phyloP scores from a whole-genome alignment of 2,888 invertebrate species.

The Sesia bembeciformis region DNA sequence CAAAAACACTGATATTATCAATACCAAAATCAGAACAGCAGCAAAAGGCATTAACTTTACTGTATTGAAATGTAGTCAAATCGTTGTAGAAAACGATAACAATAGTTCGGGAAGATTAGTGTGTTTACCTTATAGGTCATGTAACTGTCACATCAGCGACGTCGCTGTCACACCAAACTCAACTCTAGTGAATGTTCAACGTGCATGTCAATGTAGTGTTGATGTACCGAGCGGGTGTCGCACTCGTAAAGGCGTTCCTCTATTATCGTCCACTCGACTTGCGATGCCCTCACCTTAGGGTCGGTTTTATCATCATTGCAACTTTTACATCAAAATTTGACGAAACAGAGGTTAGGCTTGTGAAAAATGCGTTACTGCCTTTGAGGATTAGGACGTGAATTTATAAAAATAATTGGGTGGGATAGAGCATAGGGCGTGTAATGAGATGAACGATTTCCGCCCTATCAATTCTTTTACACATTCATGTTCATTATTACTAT shows the following conservation, averaged over 20 bases:
- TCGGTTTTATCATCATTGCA: constrained; percentile 6
- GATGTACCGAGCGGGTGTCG: constrained; percentile 59
- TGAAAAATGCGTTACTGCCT: not conserved
- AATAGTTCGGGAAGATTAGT: no score
- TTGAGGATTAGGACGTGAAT: no score
- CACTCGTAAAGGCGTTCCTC: constrained; percentile 61
- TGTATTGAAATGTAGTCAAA: no score
- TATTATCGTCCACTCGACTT: constrained; percentile 52
- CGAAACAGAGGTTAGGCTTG: not conserved
- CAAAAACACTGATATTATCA: no score
- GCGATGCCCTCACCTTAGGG: constrained; percentile 36
- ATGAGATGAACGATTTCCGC: no score
- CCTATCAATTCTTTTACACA: no score
- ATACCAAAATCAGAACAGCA: no score
- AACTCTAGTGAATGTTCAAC: constrained; percentile 13
- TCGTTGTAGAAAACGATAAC: no score
- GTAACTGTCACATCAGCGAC: constrained; percentile 10
- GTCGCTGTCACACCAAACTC: constrained; percentile 21
- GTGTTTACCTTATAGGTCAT: not conserved
- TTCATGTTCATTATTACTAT: no score
- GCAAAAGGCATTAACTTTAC: no score
- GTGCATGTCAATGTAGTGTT: constrained; percentile 38
- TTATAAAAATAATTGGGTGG: no score
- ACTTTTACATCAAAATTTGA: not conserved
- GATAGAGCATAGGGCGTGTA: no score